A percentile compares a stretch with the other conserved stretches of the same genome.
phyloP scores from a whole-genome alignment of 2,113 vertebrate genomes.

The Drymodes brunneopygia region DNA sequence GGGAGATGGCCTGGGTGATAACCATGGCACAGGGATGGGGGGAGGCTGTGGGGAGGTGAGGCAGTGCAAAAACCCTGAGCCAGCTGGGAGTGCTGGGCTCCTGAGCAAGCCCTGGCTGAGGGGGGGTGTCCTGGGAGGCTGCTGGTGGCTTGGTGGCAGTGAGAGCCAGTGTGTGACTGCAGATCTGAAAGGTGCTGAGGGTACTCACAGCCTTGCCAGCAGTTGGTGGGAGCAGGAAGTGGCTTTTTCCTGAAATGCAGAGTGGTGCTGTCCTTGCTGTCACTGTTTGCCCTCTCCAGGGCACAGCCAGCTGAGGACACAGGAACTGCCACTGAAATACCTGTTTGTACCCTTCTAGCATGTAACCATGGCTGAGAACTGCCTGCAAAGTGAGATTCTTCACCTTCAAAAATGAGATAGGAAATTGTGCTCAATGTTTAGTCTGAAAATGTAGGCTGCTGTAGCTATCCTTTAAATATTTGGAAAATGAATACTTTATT shows the following conservation, averaged over 20 bases:
- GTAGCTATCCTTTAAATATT: not conserved
- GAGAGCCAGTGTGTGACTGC: accelerated
- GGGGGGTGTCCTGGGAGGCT: not conserved
- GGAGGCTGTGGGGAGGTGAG: not conserved
- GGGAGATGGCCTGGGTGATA: not conserved
- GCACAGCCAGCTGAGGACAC: not conserved
- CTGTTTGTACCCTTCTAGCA: not conserved
- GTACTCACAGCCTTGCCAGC: accelerated
- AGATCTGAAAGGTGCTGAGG: not conserved
- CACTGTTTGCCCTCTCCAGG: not conserved
- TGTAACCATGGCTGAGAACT: accelerated
- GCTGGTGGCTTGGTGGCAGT: not conserved
- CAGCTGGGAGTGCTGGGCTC: accelerated
- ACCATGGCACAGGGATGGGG: accelerated
- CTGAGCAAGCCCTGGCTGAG: not conserved
- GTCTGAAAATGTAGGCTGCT: not conserved
- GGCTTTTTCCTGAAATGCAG: not conserved
- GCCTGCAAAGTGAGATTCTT: not conserved
- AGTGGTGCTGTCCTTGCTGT: not conserved
- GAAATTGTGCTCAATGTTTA: not conserved
- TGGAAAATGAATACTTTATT: not conserved
- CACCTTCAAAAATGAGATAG: not conserved
- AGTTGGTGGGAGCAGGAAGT: not conserved
- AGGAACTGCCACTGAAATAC: accelerated
- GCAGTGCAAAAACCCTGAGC: not conserved